Evolutionary conservation across 2,113 vertebrate species (phyloP), one percentile per base, ranked within the genome.

Genomic region (Cynoglossus semilaevis): DNA sequence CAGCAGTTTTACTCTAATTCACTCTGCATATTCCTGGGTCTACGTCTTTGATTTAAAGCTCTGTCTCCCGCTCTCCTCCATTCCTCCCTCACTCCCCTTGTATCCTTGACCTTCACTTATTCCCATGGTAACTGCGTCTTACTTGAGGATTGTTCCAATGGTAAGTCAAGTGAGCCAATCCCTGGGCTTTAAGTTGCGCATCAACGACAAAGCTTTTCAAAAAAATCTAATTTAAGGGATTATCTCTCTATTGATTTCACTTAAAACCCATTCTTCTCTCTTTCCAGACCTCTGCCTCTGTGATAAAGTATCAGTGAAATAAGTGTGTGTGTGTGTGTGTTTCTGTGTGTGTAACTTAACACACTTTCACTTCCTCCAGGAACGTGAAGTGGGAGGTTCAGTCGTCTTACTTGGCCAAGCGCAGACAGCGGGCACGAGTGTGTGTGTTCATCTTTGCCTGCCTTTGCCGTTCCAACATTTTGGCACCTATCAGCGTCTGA

Each of bases 191-290:
- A 83, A 87, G 59, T 84, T 84, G 65, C 59, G 59, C 78, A 63
- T 82, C 85, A 17, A 58, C 72, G 50, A 40, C 67, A 38, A 76
- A 84, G 84, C 79, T 81, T 86, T 85, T 84, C 77, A 76, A 87
- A 29, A 87, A 29, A 90, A 90, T 89, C 84, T 88, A 83, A 90
- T 90, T 90, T 89, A 67, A 79, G 67, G 88, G 87, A 90, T 90
- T 90, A 90, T 87, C 86, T 87, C 75, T 86, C 85, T 84, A 88
- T 89, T 90, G 88, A 90, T 90, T 90, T 88, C 82, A 85, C 81
- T 88, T 83, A 83, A 86, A 86, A 87, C 79, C 52, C 74, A 84
- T 78, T 82, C 66, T 79, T 83, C 84, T 82, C 73, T 84, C 57
- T 81, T 70, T 47, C 79, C 62, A 49, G 67, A 62, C 58, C 47